Conservation (phyloP, 1,140 invertebrate genomes). For the Oryzaephilus surinamensis region DNA sequence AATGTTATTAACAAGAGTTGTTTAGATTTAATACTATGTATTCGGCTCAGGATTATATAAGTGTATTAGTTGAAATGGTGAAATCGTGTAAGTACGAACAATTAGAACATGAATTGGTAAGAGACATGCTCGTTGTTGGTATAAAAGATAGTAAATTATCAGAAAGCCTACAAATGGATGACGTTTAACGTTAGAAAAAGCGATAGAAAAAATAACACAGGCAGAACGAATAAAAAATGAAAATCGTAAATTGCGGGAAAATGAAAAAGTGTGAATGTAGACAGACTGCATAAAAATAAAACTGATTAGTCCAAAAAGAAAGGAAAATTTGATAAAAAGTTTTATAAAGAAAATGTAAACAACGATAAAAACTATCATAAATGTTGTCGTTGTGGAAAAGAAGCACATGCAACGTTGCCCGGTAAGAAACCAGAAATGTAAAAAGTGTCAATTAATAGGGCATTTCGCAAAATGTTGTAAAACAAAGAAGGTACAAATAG, state of each 20-base stretch:
- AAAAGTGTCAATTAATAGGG: neutral
- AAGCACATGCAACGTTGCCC: neutral
- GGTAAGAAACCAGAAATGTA: neutral
- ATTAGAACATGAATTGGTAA: slow-evolving; percentile 26
- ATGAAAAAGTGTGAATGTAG: neutral
- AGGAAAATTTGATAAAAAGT: neutral
- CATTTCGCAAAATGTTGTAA: neutral
- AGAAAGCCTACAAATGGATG: slow-evolving; percentile 27
- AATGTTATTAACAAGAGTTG: too few relatives aligned
- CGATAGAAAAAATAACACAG: slow-evolving; percentile 1
- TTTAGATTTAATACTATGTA: too few relatives aligned
- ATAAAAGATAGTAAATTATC: slow-evolving; percentile 25
- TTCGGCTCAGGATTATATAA: slow-evolving; percentile 26
- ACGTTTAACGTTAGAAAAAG: slow-evolving; percentile 20
- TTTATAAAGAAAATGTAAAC: too few relatives aligned
- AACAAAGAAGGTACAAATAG: slow-evolving; percentile 1
- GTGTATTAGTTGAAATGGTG: slow-evolving; percentile 17
- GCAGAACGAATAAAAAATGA: slow-evolving; percentile 2
- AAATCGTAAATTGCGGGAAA: neutral
- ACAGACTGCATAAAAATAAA: neutral
- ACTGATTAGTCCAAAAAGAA: neutral
- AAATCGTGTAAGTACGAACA: slow-evolving; percentile 22
- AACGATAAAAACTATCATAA: too few relatives aligned
- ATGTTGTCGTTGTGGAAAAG: too few relatives aligned
- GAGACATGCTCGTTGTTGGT: slow-evolving; percentile 30